Percentiles rank a stretch among this genome's conserved stretches.
Evolutionary conservation across 2,888 invertebrate genomes (phyloP).

Genomic region (Andrena trimmerana): DNA sequence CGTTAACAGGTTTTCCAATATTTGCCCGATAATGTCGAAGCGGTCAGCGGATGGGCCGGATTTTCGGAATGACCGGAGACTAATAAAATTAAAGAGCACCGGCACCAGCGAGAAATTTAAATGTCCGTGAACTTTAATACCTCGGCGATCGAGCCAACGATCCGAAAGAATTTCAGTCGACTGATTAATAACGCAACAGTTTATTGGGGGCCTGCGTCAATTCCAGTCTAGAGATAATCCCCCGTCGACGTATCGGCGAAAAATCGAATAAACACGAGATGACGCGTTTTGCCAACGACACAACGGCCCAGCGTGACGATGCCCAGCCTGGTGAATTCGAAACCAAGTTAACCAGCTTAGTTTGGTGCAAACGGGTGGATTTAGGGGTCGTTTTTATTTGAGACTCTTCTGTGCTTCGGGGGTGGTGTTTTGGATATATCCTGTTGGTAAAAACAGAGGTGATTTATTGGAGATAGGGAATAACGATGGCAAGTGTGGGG

Average conservation of each 20-base stretch:
- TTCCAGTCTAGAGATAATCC: background rate
- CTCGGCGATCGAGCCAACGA: background rate
- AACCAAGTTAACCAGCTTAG: background rate
- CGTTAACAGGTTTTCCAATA: constrained; percentile 53
- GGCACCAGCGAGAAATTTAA: constrained; percentile 16
- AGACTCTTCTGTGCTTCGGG: background rate
- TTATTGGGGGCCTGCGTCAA: background rate
- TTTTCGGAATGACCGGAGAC: constrained; percentile 33
- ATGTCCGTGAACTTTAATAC: constrained; percentile 35
- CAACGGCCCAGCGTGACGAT: background rate
- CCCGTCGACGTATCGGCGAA: background rate
- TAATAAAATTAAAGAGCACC: constrained; percentile 47
- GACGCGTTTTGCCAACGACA: background rate
- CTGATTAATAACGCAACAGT: constrained; percentile 21
- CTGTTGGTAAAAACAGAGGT: too few relatives aligned
- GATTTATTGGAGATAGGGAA: too few relatives aligned
- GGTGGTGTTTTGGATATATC: background rate
- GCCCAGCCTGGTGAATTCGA: background rate
- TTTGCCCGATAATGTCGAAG: constrained; percentile 44
- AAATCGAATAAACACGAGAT: constrained; percentile 1
- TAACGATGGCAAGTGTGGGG: too few relatives aligned
- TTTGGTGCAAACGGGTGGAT: background rate
- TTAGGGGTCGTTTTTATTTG: background rate
- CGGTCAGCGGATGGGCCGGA: background rate
- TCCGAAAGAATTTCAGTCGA: constrained; percentile 2